phyloP scores from a whole-genome alignment of 2,113 vertebrate genomes.

The Rissa tridactyla region DNA sequence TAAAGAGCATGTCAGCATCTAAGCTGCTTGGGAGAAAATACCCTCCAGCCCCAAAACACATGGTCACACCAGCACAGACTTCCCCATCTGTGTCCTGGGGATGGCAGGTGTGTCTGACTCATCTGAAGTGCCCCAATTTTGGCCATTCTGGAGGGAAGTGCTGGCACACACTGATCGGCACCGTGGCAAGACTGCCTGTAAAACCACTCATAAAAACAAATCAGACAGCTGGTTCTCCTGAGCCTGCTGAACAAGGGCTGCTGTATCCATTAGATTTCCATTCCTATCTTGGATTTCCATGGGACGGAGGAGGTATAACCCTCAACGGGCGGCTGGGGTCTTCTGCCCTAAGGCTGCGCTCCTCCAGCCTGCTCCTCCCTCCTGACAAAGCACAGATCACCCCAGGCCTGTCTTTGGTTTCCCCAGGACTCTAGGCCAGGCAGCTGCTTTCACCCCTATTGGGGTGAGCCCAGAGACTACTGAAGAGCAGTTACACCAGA shows the following conservation, averaged over 20 bases:
- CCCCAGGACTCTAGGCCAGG: not conserved
- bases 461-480: not conserved
- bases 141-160: not conserved
- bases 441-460: not conserved
- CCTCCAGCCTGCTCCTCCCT: not conserved
- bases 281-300: conserved; percentile 26
- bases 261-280: not conserved
- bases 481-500: not conserved
- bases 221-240: not conserved
- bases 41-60: not conserved
- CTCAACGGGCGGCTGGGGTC: not conserved
- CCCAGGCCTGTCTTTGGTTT: not conserved
- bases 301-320: not conserved
- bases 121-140: rapidly evolving
- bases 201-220: not conserved
- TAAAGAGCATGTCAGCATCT: not conserved
- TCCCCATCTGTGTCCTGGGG: not conserved
- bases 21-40: not conserved
- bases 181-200: not conserved
- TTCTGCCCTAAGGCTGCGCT: not conserved
- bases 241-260: not conserved
- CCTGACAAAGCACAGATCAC: not conserved
- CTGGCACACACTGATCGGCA: not conserved
- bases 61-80: not conserved
- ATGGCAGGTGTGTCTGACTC: not conserved